These are phyloP conservation scores for Sebastiscus albofasciatus DNA, from an alignment of 2,797 vertebrate species.

Conservation along the genomic window DNA sequence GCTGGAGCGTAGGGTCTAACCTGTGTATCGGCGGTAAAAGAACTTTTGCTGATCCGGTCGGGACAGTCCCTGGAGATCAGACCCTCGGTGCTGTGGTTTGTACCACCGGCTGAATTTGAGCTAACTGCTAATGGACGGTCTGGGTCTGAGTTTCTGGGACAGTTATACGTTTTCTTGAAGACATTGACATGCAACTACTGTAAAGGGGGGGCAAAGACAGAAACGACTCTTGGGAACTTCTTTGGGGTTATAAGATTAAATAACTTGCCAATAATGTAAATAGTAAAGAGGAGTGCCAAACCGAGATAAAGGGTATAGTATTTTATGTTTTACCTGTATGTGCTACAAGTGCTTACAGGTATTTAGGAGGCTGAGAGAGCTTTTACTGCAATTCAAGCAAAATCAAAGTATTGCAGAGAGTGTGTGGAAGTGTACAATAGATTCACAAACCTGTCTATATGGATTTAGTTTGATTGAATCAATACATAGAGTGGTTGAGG, in stretches of 20 bases:
- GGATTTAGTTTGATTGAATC: conserved; percentile 14
- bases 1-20: too few species aligned
- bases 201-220: not conserved
- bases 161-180: not conserved
- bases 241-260: not conserved
- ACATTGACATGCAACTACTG: not conserved
- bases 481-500: not conserved
- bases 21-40: too few species aligned
- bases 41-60: too few species aligned
- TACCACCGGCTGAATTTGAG: not conserved
- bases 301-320: not conserved
- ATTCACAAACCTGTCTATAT: not conserved
- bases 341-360: not conserved
- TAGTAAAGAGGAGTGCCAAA: not conserved
- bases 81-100: not conserved
- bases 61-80: not conserved
- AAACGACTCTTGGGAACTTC: not conserved
- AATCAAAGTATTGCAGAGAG: not conserved
- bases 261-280: not conserved
- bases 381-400: conserved; percentile 9
- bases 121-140: not conserved
- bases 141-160: not conserved
- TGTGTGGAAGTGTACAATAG: not conserved
- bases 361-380: not conserved
- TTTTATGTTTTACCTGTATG: not conserved